Evolutionary conservation across 2,797 vertebrate genomes (phyloP).

Genomic region (Prionace glauca): DNA sequence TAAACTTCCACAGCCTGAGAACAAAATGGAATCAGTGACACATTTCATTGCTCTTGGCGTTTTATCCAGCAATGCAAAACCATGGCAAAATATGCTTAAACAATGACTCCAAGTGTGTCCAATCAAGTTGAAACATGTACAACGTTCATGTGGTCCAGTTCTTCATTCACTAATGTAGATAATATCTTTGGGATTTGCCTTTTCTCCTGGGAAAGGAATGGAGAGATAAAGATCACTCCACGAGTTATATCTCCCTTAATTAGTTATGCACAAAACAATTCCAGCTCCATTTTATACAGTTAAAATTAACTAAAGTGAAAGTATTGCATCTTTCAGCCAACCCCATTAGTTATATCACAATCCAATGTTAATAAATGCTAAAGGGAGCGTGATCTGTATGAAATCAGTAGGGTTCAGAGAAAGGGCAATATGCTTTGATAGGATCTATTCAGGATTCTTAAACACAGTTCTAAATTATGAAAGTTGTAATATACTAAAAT

Average conservation of each 20-base stretch:
- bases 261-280: not conserved
- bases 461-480: not conserved
- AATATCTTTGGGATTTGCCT: not conserved
- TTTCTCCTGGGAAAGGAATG: not conserved
- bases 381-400: not conserved
- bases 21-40: not conserved
- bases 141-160: not conserved
- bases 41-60: not conserved
- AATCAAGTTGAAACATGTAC: not conserved
- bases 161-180: not conserved
- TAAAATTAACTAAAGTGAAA: not conserved
- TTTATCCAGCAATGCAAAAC: not conserved
- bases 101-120: not conserved
- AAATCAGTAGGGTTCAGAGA: not conserved
- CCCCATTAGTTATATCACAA: too few relatives aligned
- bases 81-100: not conserved
- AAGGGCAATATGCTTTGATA: not conserved
- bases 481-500: not conserved
- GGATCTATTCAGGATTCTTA: not conserved
- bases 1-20: not conserved
- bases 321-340: not conserved
- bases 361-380: not conserved
- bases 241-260: not conserved
- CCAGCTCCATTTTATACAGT: not conserved
- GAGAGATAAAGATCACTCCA: not conserved